A percentile compares a stretch with the other conserved stretches of the same genome.
Conservation (phyloP, 2,113 vertebrate species). For the Noctilio leporinus region DNA sequence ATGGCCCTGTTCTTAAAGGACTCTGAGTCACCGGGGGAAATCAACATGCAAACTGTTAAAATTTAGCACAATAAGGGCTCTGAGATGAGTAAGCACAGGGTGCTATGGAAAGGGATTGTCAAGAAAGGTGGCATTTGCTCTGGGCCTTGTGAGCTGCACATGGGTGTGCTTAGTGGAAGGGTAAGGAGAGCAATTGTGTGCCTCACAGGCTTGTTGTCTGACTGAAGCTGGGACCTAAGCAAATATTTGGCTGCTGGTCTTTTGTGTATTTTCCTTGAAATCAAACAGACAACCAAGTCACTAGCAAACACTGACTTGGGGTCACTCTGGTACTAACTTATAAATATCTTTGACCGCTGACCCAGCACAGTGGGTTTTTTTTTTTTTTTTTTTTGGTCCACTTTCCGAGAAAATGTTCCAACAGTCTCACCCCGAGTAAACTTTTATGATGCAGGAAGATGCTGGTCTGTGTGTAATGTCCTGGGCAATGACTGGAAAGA, state of each 20-base stretch:
- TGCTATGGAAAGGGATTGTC: no score
- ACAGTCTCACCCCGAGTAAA: background rate
- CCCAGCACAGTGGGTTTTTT: background rate
- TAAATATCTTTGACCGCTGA: conserved; percentile 49
- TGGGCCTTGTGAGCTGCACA: background rate
- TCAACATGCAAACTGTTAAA: background rate
- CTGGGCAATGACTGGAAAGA: background rate
- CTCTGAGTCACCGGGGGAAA: background rate
- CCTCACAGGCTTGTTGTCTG: background rate
- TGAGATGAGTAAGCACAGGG: background rate
- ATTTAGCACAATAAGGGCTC: background rate
- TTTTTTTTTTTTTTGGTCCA: background rate
- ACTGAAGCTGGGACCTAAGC: background rate
- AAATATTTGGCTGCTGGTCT: conserved; percentile 46
- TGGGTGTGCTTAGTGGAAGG: background rate
- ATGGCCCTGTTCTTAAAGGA: background rate
- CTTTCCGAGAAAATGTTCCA: background rate
- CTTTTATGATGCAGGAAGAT: background rate
- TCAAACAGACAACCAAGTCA: conserved; percentile 50
- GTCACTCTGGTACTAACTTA: background rate
- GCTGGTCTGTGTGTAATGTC: background rate
- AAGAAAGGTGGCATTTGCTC: background rate
- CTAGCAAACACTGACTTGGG: background rate
- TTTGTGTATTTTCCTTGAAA: conserved; percentile 50
- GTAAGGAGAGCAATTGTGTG: background rate